Base-by-base conservation (phyloP, 2,888 invertebrate genomes). In the Ptilodon capucinus region DNA sequence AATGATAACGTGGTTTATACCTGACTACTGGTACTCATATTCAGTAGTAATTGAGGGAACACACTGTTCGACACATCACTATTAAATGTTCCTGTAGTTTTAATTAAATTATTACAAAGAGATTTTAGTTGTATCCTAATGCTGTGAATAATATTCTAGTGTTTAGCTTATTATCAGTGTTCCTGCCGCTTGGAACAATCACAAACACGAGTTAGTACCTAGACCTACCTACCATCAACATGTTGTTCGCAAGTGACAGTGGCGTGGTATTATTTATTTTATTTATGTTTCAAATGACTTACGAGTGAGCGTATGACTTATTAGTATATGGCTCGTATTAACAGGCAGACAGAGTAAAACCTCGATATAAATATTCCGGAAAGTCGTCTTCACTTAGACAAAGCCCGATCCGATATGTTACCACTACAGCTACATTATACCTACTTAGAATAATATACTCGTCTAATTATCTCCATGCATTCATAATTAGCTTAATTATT, bases 1-100 rank as follows among this genome's bases (percentile, higher is more conserved):
- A 80, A 62, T 77, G 89, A 90, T 90, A 90, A 80, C 71, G 47
- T 61, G 48, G 49, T 75, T 74, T 73, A 73, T 76, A 71, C 68
- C 68, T 72, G 75, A 69, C 78, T 76, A 70, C 81, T 70, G 74
- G 62, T 59, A 69, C 56, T 71, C 60, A 58, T 56, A 55, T 60
- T 50, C 79, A 81, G 80, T 81, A 62, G 55, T 44, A 7, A 69
- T 63, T 63, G 65, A 61, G 54, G 64, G 61, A 54, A 58, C 51
- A 64, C 51, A 48, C 46, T 41, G 65, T 42, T 44, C 30, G 49
- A 44, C 46, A 48, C 23, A 36, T 21, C 13, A 9, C 18, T 19
- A n/a, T 38, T 21, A 14, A 28, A 38, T 57, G 45, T 2, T 0
- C 28, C n/a, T 28, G 11, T 28, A 4, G n/a, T n/a, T 28, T n/a